These are phyloP conservation scores for Hanleya hanleyi DNA, from an alignment of 2,888 invertebrate genomes.

Conservation along the genomic window DNA sequence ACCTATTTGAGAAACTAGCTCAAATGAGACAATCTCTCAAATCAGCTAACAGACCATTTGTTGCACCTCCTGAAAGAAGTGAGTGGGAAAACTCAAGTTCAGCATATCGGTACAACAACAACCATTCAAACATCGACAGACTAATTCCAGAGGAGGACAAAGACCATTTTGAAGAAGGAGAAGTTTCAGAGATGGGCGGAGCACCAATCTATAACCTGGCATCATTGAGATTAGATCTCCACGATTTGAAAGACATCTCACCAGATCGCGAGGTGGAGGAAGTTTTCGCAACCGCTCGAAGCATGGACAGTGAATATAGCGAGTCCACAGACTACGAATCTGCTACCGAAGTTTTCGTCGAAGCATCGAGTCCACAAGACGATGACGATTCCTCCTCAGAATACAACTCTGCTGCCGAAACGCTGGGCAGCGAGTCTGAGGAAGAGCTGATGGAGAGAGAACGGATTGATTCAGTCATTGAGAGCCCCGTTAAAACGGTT, in stretches of 20 bases:
- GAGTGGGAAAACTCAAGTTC: too few relatives aligned
- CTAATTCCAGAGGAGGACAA: too few relatives aligned
- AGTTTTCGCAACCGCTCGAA: background rate
- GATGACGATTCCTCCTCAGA: background rate
- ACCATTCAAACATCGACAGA: too few relatives aligned
- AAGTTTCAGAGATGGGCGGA: conserved; percentile 3
- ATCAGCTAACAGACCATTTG: too few relatives aligned
- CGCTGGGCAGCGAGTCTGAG: background rate
- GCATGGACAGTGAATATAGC: background rate
- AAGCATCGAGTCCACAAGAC: background rate
- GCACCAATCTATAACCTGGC: background rate
- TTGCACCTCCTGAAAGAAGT: too few relatives aligned
- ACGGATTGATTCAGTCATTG: background rate
- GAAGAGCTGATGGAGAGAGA: background rate
- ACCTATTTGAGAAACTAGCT: background rate
- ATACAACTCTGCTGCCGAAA: conserved; percentile 5
- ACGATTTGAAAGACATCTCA: background rate
- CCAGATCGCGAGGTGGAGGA: background rate
- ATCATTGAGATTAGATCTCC: background rate
- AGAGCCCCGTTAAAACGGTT: too few relatives aligned
- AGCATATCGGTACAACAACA: too few relatives aligned
- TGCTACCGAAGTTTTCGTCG: background rate
- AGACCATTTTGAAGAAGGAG: conserved; percentile 3
- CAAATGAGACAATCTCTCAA: background rate
- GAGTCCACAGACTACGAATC: conserved; percentile 4